These are phyloP conservation scores for Periophthalmus modestus DNA, from an alignment of 2,113 vertebrate genomes.

Conservation along the genomic window DNA sequence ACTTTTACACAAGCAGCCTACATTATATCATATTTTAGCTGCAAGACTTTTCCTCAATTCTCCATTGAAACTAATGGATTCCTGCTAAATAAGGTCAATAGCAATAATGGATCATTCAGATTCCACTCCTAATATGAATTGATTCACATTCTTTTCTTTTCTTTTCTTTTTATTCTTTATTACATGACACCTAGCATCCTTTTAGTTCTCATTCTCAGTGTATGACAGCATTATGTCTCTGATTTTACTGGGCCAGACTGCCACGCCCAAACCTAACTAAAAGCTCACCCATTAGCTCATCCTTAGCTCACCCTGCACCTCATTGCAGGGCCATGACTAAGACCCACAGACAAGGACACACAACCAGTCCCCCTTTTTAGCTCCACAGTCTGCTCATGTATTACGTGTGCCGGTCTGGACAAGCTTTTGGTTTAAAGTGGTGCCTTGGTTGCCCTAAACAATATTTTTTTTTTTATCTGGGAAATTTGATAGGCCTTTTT, in stretches of 20 bases:
- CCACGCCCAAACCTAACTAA: slow-evolving; percentile 48
- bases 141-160: neutral
- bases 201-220: slow-evolving; percentile 1
- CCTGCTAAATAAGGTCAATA: too few relatives aligned
- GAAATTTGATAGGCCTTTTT: slow-evolving; percentile 21
- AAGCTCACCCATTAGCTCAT: slow-evolving; percentile 61
- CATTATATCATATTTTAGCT: too few relatives aligned
- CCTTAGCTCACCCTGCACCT: slow-evolving; percentile 62
- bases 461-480: slow-evolving; percentile 26
- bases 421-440: slow-evolving; percentile 28
- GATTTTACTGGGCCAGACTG: slow-evolving; percentile 30
- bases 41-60: too few relatives aligned
- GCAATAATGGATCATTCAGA: neutral
- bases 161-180: slow-evolving; percentile 5
- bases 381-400: slow-evolving; percentile 13
- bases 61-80: too few relatives aligned
- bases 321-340: slow-evolving; percentile 52
- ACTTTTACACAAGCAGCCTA: too few relatives aligned
- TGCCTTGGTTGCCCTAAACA: slow-evolving; percentile 8
- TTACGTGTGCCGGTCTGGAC: slow-evolving; percentile 14
- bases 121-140: too few relatives aligned
- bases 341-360: slow-evolving; percentile 23
- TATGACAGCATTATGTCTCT: slow-evolving; percentile 21
- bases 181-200: slow-evolving; percentile 4
- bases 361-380: slow-evolving; percentile 26